Evolutionary conservation across 2,797 vertebrate species (phyloP).

Genomic region (Salmo trutta): DNA sequence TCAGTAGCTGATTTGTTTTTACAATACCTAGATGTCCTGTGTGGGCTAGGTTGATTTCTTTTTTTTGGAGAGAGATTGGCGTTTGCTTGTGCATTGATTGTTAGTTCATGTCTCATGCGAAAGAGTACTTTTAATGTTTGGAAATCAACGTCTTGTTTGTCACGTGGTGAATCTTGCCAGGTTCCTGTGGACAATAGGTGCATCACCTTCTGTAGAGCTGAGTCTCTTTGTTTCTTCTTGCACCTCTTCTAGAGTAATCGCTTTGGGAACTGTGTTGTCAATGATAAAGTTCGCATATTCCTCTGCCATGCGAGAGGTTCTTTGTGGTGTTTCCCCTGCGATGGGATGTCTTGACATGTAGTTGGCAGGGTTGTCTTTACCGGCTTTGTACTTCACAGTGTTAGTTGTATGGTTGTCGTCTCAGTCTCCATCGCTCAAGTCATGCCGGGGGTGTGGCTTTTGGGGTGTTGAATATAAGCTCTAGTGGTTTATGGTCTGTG

Average conservation of each 20-base stretch:
- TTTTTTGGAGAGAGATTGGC: neutral
- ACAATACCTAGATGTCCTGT: conserved; percentile 20
- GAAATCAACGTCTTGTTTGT: neutral
- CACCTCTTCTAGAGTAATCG: conserved; percentile 2
- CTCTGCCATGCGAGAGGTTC: neutral
- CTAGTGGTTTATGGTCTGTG: conserved; percentile 3
- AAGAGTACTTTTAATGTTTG: neutral
- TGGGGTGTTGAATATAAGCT: conserved; percentile 13
- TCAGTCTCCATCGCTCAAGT: neutral
- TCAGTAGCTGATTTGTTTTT: neutral
- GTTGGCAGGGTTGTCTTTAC: neutral
- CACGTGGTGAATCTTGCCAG: neutral
- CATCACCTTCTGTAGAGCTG: neutral
- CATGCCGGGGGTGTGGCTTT: neutral
- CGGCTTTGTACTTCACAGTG: neutral
- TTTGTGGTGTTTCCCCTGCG: neutral
- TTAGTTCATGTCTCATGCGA: neutral
- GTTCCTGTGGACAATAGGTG: neutral
- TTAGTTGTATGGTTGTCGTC: neutral
- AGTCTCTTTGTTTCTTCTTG: neutral
- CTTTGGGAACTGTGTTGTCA: neutral
- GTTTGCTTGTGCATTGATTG: neutral
- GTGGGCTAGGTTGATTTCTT: conserved; percentile 1
- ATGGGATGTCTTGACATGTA: conserved; percentile 11
- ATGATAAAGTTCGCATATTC: conserved; percentile 12